phyloP scores from a whole-genome alignment of 2,113 vertebrate genomes.

The Aplodontia rufa region DNA sequence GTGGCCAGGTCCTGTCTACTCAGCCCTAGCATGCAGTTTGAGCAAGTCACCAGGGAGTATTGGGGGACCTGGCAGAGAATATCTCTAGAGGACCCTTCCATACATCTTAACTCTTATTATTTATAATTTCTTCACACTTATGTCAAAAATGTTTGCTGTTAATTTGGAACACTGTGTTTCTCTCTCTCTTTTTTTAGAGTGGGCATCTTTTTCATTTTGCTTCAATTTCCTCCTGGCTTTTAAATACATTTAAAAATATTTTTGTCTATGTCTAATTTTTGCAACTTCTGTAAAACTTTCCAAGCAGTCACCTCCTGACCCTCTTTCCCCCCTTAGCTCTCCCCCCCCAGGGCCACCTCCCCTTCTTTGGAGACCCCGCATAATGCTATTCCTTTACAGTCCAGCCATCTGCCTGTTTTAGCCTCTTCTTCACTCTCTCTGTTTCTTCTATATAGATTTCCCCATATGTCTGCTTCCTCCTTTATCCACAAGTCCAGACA shows the following conservation, averaged over 20 bases:
- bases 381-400: conserved; percentile 77
- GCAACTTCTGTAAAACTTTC: conserved; percentile 68
- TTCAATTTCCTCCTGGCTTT: conserved; percentile 36
- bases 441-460: conserved; percentile 80
- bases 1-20: neutral
- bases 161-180: conserved; percentile 44
- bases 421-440: conserved; percentile 72
- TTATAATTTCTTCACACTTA: conserved; percentile 47
- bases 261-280: conserved; percentile 71
- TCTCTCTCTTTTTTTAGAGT: neutral
- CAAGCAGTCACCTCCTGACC: conserved; percentile 71
- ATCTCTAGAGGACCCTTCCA: conserved; percentile 37
- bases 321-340: conserved; percentile 14
- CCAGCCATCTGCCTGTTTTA: conserved; percentile 77
- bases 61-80: neutral
- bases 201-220: neutral
- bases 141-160: conserved; percentile 44
- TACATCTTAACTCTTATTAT: conserved; percentile 30
- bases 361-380: conserved; percentile 65
- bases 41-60: neutral
- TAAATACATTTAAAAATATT: conserved; percentile 58
- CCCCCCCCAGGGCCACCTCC: neutral
- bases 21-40: neutral
- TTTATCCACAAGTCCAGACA: conserved; percentile 72
- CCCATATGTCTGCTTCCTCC: conserved; percentile 76